Percentiles rank a stretch among this genome's conserved stretches.
phyloP scores from a whole-genome alignment of 2,113 vertebrate species.

The Tauraco erythrolophus region DNA sequence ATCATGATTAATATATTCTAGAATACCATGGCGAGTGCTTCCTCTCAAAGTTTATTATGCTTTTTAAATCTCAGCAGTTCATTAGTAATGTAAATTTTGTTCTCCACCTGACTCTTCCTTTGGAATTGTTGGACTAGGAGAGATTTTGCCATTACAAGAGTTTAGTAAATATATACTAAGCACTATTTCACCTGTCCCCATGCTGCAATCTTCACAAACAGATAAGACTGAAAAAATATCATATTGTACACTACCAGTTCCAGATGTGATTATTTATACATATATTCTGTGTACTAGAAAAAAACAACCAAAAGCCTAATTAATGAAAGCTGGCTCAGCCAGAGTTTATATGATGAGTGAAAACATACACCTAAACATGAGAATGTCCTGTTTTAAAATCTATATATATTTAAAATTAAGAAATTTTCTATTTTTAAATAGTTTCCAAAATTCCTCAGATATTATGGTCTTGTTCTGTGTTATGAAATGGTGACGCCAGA shows the following conservation, averaged over 20 bases:
- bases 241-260: neutral
- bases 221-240: neutral
- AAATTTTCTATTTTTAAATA: neutral
- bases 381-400: neutral
- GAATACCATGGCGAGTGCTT: neutral
- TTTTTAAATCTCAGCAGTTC: neutral
- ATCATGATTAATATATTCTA: neutral
- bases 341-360: neutral
- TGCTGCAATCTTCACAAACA: neutral
- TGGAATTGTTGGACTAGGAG: neutral
- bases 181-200: neutral
- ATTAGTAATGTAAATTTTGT: neutral
- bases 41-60: neutral
- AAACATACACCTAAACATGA: neutral
- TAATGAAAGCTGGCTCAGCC: neutral
- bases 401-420: neutral
- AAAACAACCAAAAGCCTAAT: neutral
- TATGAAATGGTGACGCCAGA: neutral
- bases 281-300: neutral
- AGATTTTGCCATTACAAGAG: neutral
- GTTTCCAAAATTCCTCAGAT: neutral
- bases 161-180: neutral
- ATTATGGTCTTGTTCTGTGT: neutral
- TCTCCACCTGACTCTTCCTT: neutral
- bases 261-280: neutral